Evolutionary conservation across 1,140 invertebrate species (phyloP).

Genomic region (Zaprionus camerounensis): DNA sequence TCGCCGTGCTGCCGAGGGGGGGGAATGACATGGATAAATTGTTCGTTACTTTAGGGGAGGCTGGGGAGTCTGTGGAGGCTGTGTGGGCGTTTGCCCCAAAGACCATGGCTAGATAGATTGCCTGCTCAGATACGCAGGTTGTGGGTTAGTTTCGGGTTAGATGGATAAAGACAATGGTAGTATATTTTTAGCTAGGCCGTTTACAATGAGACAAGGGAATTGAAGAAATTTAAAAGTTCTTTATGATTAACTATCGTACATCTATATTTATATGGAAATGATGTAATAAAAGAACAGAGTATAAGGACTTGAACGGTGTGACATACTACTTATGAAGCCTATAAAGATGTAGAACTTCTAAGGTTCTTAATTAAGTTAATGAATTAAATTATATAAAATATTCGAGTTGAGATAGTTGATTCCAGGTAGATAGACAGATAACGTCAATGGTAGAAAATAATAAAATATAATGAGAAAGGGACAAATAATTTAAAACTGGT

Average conservation of each 20-base stretch:
- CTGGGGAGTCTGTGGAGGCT: neutral
- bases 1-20: conserved; percentile 29
- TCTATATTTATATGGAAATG: too few species aligned
- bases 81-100: conserved; percentile 23
- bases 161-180: neutral
- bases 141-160: conserved; percentile 4
- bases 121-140: neutral
- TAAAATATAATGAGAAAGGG: neutral
- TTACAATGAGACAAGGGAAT: neutral
- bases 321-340: too few species aligned
- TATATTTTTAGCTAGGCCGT: neutral
- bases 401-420: too few species aligned
- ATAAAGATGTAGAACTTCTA: too few species aligned
- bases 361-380: too few species aligned
- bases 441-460: too few species aligned
- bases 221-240: neutral
- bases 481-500: too few species aligned
- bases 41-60: conserved; percentile 36
- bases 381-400: too few species aligned
- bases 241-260: neutral
- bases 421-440: too few species aligned
- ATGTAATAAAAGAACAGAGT: too few species aligned
- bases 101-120: neutral
- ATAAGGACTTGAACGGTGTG: too few species aligned
- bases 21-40: conserved; percentile 37